Evolutionary conservation across 2,797 vertebrate genomes (phyloP).

Genomic region (Rhadinocentrus ornatus): DNA sequence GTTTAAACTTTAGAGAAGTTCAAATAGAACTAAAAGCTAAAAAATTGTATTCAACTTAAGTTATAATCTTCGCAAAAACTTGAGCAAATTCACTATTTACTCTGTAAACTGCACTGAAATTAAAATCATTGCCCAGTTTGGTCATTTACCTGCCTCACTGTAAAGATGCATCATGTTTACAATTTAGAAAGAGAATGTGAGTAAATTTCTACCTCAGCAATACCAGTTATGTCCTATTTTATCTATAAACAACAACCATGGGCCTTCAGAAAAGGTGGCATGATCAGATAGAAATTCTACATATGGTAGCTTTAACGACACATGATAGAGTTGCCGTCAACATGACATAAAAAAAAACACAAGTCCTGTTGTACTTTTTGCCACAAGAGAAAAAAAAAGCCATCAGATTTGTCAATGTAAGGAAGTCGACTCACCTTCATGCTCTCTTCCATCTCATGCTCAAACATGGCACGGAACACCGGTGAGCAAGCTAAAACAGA

Average conservation of each 20-base stretch:
- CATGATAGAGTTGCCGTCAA: slow-evolving; percentile 28
- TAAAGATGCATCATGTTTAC: background rate
- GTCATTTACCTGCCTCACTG: background rate
- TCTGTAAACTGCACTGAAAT: background rate
- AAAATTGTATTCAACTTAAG: background rate
- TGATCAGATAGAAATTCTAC: background rate
- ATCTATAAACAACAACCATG: slow-evolving; percentile 5
- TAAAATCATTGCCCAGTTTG: background rate
- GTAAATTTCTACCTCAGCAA: background rate
- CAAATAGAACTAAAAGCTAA: background rate
- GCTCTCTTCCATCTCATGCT: slow-evolving; percentile 93
- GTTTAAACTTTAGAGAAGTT: background rate
- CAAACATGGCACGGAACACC: slow-evolving; percentile 93
- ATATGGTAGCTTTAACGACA: slow-evolving; percentile 22
- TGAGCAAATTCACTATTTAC: no score
- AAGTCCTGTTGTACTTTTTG: slow-evolving; percentile 45
- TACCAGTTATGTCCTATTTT: background rate
- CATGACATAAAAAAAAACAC: slow-evolving; percentile 32
- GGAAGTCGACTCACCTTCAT: slow-evolving; percentile 84
- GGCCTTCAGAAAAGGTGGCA: no score
- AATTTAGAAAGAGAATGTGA: slow-evolving; percentile 3
- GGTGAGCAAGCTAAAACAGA: slow-evolving; percentile 84
- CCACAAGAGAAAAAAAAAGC: slow-evolving; percentile 41
- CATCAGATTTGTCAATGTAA: slow-evolving; percentile 12
- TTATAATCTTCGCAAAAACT: background rate